Conservation (phyloP, 2,888 invertebrate species). For the Acanthosepion pharaonis region DNA sequence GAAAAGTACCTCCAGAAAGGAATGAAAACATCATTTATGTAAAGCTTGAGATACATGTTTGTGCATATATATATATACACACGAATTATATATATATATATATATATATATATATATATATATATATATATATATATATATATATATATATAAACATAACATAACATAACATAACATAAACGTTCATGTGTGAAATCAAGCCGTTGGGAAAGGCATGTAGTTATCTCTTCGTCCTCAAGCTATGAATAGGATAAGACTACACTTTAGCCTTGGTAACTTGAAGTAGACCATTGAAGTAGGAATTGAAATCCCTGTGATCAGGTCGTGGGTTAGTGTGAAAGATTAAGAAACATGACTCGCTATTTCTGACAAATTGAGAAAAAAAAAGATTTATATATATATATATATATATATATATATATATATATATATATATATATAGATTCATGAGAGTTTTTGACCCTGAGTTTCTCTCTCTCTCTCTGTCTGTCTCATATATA, state of each 20-base stretch:
- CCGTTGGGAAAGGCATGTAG: not conserved
- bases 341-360: no score
- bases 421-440: not conserved
- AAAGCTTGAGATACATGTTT: no score
- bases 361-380: no score
- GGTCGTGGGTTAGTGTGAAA: no score
- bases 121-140: not conserved
- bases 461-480: no score
- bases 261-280: no score
- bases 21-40: not conserved
- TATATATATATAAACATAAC: not conserved
- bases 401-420: constrained; percentile 3
- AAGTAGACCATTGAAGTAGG: no score
- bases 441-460: not conserved
- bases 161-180: not conserved
- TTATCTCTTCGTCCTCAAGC: no score
- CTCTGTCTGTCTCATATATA: no score
- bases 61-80: not conserved
- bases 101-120: not conserved
- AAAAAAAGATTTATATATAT: not conserved
- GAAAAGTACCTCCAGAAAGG: no score
- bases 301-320: no score
- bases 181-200: not conserved
- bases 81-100: not conserved
- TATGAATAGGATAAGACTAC: no score